Evolutionary conservation across 2,888 invertebrate genomes (phyloP).

Genomic region (Plutella xylostella): DNA sequence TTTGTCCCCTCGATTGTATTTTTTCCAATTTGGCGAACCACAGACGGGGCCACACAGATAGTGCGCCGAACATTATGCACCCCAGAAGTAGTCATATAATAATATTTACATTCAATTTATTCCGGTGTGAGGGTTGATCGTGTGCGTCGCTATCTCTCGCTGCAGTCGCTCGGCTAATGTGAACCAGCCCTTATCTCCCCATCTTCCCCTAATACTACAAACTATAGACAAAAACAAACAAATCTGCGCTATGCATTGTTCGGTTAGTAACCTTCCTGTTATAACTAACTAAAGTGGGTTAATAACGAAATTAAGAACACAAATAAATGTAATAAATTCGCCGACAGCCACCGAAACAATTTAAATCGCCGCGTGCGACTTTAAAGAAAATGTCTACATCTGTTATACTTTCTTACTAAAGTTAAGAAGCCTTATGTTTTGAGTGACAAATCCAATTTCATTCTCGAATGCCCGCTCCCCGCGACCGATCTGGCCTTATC

Average conservation of each 20-base stretch:
- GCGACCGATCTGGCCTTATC: conserved; percentile 69
- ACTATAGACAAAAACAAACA: not conserved
- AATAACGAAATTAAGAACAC: no score
- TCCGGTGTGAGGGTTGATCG: not conserved
- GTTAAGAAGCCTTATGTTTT: conserved; percentile 64
- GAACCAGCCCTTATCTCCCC: not conserved
- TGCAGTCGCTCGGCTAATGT: conserved; percentile 20
- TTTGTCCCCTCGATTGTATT: no score
- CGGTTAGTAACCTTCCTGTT: no score
- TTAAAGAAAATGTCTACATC: conserved; percentile 3
- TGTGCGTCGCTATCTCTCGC: conserved; percentile 16
- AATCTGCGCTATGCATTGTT: no score
- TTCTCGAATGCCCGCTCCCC: conserved; percentile 57
- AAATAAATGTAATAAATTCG: not conserved
- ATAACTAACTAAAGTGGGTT: no score
- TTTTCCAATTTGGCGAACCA: no score
- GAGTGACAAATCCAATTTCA: conserved; percentile 71
- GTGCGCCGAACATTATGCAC: no score
- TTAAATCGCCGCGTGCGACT: not conserved
- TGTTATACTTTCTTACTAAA: conserved; percentile 30
- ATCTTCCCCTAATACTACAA: not conserved
- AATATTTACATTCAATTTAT: conserved; percentile 20
- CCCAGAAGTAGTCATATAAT: conserved; percentile 13
- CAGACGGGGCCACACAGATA: no score
- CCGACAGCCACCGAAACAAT: not conserved